Conservation (phyloP, 2,888 invertebrate species). For the Eustalomyia histrio region DNA sequence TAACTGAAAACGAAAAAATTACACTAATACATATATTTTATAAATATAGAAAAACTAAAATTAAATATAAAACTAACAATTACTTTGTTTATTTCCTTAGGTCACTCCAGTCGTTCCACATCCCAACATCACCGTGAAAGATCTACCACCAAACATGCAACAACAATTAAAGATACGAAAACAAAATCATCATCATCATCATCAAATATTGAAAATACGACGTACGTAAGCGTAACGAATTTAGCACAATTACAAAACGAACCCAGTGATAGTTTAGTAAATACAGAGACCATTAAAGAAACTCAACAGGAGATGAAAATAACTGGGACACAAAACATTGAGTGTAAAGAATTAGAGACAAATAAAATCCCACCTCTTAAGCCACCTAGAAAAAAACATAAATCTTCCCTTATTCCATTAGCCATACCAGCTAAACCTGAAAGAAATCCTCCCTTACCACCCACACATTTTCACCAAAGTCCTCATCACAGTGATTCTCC, state of each 20-base stretch:
- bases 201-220: slow-evolving; percentile 69
- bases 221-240: slow-evolving; percentile 79
- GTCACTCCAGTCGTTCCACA: slow-evolving; percentile 77
- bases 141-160: slow-evolving; percentile 60
- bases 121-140: slow-evolving; percentile 66
- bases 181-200: slow-evolving; percentile 64
- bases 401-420: slow-evolving; percentile 74
- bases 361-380: slow-evolving; percentile 44
- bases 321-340: slow-evolving; percentile 31
- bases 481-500: slow-evolving; percentile 44
- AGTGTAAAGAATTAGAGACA: slow-evolving; percentile 20
- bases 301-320: slow-evolving; percentile 42
- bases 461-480: not conserved
- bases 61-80: not conserved
- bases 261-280: slow-evolving; percentile 46
- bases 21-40: slow-evolving; percentile 11
- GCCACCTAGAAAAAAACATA: slow-evolving; percentile 75
- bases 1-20: slow-evolving; percentile 13
- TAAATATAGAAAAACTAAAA: too few relatives aligned
- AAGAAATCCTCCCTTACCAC: slow-evolving; percentile 54
- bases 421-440: slow-evolving; percentile 65
- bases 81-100: slow-evolving; percentile 64
- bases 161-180: slow-evolving; percentile 51
- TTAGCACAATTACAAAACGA: slow-evolving; percentile 72
- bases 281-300: not conserved